Percentiles rank a stretch among this genome's conserved stretches.
Conservation (phyloP, 1,140 invertebrate genomes). For the Conus betulinus region DNA sequence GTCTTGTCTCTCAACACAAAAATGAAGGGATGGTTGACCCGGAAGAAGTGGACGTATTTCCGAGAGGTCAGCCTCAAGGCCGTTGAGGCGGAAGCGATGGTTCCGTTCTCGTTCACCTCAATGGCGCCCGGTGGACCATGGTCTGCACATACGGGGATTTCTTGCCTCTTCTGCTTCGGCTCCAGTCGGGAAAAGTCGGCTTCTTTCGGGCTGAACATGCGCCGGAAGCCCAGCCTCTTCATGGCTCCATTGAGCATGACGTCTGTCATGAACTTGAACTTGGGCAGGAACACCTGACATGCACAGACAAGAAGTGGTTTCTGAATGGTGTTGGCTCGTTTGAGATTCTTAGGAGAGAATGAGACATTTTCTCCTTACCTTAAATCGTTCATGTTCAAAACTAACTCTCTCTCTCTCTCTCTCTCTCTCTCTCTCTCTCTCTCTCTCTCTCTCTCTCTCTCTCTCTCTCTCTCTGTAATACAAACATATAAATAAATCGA, state of each 20-base stretch:
- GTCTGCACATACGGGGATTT: neutral
- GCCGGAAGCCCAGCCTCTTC: conserved; percentile 27
- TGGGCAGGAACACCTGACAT: conserved; percentile 31
- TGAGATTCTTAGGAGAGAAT: no score
- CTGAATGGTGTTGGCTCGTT: no score
- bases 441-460: no score
- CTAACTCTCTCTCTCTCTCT: no score
- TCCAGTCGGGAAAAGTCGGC: conserved; percentile 31
- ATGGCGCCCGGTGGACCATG: conserved; percentile 16
- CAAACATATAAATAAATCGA: no score
- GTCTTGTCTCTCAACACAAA: conserved; percentile 36
- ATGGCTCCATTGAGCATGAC: neutral
- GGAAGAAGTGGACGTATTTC: conserved; percentile 5
- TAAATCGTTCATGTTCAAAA: no score
- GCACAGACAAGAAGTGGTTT: neutral
- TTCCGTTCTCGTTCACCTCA: conserved; percentile 38
- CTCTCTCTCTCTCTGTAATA: no score
- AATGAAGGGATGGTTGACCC: conserved; percentile 39
- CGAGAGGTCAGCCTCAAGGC: neutral
- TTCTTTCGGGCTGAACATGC: conserved; percentile 21
- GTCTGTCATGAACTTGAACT: conserved; percentile 22
- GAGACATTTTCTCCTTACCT: no score
- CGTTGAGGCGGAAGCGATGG: conserved; percentile 25
- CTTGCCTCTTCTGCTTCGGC: neutral
- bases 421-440: no score